A percentile compares a stretch with the other conserved stretches of the same genome.
These are phyloP conservation scores for Leptoclinus maculatus DNA, from an alignment of 2,797 vertebrate species.

Conservation along the genomic window DNA sequence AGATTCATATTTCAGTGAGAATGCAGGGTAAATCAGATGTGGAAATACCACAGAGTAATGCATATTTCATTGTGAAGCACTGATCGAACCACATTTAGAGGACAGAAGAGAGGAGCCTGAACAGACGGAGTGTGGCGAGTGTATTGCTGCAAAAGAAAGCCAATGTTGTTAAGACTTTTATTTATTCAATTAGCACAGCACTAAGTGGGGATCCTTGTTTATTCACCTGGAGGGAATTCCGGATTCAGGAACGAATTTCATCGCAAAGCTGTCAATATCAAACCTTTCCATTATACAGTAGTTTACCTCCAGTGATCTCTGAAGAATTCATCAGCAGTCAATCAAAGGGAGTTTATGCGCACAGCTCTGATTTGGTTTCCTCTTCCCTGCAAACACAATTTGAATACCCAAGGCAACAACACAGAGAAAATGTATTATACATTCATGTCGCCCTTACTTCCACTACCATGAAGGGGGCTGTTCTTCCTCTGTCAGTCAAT, in stretches of 20 bases:
- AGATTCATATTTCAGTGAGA: constrained; percentile 65
- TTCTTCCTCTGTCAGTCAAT: constrained; percentile 70
- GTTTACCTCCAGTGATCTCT: constrained; percentile 80
- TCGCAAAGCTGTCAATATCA: constrained; percentile 79
- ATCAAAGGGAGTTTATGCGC: constrained; percentile 80
- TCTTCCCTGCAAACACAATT: constrained; percentile 75
- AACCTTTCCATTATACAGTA: constrained; percentile 78
- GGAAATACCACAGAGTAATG: constrained; percentile 72
- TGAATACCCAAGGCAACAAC: constrained; percentile 69
- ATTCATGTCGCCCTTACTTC: constrained; percentile 69
- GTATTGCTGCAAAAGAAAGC: constrained; percentile 45
- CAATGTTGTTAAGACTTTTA: constrained; percentile 68
- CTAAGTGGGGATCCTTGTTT: constrained; percentile 74
- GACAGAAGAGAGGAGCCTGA: constrained; percentile 20
- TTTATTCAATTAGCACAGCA: constrained; percentile 73
- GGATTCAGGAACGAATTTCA: constrained; percentile 66
- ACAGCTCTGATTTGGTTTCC: constrained; percentile 72
- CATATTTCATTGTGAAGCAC: constrained; percentile 76
- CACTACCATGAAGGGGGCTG: constrained; percentile 50
- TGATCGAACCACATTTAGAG: constrained; percentile 62
- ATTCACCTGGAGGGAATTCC: constrained; percentile 74
- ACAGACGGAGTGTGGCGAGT: constrained; percentile 15
- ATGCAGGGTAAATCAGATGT: constrained; percentile 61
- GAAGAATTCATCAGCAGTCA: constrained; percentile 78
- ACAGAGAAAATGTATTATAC: constrained; percentile 63